These are phyloP conservation scores for Calephelis perditalis DNA, from an alignment of 2,888 invertebrate species.

Conservation along the genomic window DNA sequence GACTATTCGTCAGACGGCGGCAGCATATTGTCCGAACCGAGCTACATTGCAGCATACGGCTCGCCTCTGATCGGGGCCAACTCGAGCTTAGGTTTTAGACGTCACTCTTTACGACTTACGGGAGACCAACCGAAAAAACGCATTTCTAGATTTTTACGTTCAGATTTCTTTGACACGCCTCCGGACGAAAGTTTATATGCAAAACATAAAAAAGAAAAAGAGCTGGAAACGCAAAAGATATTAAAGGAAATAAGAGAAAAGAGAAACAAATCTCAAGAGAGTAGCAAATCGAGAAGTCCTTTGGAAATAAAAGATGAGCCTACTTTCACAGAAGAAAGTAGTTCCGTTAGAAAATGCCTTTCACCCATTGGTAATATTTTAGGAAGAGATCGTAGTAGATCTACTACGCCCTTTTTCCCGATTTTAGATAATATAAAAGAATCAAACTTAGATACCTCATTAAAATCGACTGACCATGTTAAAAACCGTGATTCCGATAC, in stretches of 20 bases:
- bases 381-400: slow-evolving; percentile 64
- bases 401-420: slow-evolving; percentile 71
- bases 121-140: slow-evolving; percentile 75
- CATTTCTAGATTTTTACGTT: slow-evolving; percentile 85
- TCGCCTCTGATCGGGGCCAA: slow-evolving; percentile 32
- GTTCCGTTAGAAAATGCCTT: slow-evolving; percentile 48
- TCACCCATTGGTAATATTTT: slow-evolving; percentile 53
- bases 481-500: slow-evolving; percentile 2
- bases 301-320: slow-evolving; percentile 40
- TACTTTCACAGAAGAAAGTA: slow-evolving; percentile 42
- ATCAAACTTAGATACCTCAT: slow-evolving; percentile 47
- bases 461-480: slow-evolving; percentile 8
- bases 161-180: slow-evolving; percentile 86
- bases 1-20: slow-evolving; percentile 51
- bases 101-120: slow-evolving; percentile 49
- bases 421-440: slow-evolving; percentile 71
- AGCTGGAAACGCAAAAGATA: slow-evolving; percentile 83
- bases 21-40: slow-evolving; percentile 51
- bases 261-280: slow-evolving; percentile 56
- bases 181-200: slow-evolving; percentile 82
- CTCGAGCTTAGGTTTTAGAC: slow-evolving; percentile 38
- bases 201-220: slow-evolving; percentile 80
- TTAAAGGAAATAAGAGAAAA: slow-evolving; percentile 83
- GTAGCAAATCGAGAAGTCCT: slow-evolving; percentile 41
- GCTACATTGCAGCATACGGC: slow-evolving; percentile 62